phyloP scores from a whole-genome alignment of 2,797 vertebrate genomes.

The Poeciliopsis gracilis region DNA sequence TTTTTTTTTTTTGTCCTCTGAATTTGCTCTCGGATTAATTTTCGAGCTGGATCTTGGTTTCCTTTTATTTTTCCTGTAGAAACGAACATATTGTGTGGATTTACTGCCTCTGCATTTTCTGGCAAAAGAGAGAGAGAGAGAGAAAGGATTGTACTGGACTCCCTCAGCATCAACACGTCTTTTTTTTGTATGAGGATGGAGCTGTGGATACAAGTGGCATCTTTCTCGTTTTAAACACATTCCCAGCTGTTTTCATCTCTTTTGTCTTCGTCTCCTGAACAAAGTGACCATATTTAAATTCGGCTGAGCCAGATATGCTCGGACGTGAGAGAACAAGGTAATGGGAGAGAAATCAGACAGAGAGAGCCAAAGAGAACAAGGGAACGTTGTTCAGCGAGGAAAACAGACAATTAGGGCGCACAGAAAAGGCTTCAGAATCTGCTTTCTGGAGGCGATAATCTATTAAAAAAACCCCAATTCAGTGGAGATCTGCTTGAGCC shows the following conservation, averaged over 20 bases:
- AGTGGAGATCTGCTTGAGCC: constrained; percentile 52
- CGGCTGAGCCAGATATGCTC: constrained; percentile 25
- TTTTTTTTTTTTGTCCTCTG: constrained; percentile 28
- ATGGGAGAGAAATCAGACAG: constrained; percentile 72
- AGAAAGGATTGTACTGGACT: constrained; percentile 47
- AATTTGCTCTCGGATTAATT: constrained; percentile 46
- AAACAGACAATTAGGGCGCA: constrained; percentile 69
- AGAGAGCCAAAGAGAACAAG: constrained; percentile 66
- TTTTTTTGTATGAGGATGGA: constrained; percentile 67
- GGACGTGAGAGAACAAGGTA: constrained; percentile 62
- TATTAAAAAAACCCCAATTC: constrained; percentile 28
- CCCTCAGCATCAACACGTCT: constrained; percentile 61
- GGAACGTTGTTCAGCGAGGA: constrained; percentile 68
- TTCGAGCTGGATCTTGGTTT: constrained; percentile 28
- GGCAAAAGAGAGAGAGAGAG: constrained; percentile 10
- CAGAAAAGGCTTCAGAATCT: constrained; percentile 52
- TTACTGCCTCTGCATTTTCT: constrained; percentile 40
- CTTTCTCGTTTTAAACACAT: constrained; percentile 56
- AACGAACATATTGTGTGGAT: constrained; percentile 52
- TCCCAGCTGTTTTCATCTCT: not conserved
- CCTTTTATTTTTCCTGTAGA: no score
- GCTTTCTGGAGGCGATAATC: constrained; percentile 49
- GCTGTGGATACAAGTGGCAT: constrained; percentile 64
- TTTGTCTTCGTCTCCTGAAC: constrained; percentile 19
- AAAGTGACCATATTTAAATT: constrained; percentile 13